Percentiles rank a stretch among this genome's conserved stretches.
These are phyloP conservation scores for Papilio dardanus DNA, from an alignment of 1,140 invertebrate species.

Conservation along the genomic window DNA sequence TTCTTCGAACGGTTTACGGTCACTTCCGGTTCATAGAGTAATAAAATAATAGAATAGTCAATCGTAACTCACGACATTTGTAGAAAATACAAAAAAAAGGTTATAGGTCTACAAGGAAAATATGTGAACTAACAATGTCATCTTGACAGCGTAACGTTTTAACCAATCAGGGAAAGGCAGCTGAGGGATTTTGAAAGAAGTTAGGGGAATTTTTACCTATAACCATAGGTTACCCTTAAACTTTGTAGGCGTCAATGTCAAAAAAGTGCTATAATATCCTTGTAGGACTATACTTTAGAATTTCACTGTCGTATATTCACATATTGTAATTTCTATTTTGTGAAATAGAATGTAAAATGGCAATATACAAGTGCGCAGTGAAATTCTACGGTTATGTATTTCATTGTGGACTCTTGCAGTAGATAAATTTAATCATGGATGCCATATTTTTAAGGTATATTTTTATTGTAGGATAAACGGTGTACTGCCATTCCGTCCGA, in stretches of 20 bases:
- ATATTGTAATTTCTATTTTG: too few species aligned
- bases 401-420: constrained; percentile 1
- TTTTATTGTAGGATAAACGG: constrained; percentile 44
- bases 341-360: too few species aligned
- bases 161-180: too few species aligned
- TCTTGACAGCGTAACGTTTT: too few species aligned
- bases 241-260: too few species aligned
- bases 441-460: constrained; percentile 60
- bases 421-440: constrained; percentile 46
- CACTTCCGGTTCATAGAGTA: constrained; percentile 31
- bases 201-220: too few species aligned
- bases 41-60: constrained; percentile 36
- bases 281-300: too few species aligned
- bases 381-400: constrained; percentile 24
- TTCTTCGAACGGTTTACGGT: constrained; percentile 40
- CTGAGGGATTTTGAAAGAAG: too few species aligned
- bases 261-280: too few species aligned
- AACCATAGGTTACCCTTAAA: too few species aligned
- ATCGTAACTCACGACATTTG: not conserved
- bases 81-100: constrained; percentile 15
- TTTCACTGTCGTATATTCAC: not conserved
- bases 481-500: constrained; percentile 49
- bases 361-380: not conserved
- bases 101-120: too few species aligned
- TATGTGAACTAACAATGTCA: too few species aligned